phyloP scores from a whole-genome alignment of 1,140 invertebrate genomes.

The Wasmannia auropunctata region DNA sequence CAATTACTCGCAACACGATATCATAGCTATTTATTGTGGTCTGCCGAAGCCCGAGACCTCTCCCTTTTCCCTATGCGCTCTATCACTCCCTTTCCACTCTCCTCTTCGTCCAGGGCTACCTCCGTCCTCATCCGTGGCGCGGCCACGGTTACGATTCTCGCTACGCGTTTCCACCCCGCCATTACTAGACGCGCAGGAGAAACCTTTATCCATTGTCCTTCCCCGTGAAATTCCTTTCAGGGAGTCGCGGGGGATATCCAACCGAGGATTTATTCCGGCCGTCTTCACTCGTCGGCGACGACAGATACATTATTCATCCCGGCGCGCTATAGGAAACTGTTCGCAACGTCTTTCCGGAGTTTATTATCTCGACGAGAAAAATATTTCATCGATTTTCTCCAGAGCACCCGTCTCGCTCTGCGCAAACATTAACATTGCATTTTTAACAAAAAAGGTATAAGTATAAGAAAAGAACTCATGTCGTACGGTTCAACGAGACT shows the following conservation, averaged over 20 bases:
- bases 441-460: neutral
- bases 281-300: constrained; percentile 35
- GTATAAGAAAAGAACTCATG: neutral
- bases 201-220: constrained; percentile 48
- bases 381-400: neutral
- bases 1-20: constrained; percentile 83
- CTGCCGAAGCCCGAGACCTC: constrained; percentile 72
- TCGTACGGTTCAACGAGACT: neutral
- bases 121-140: neutral
- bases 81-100: constrained; percentile 30
- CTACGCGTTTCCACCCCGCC: constrained; percentile 15
- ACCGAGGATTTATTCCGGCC: constrained; percentile 33
- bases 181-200: constrained; percentile 4
- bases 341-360: neutral
- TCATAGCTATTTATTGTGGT: constrained; percentile 82
- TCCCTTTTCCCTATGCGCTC: constrained; percentile 33
- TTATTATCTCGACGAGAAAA: neutral
- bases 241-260: constrained; percentile 15
- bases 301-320: constrained; percentile 39
- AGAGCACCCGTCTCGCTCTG: neutral
- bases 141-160: constrained; percentile 45
- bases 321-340: neutral
- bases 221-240: constrained; percentile 20
- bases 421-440: neutral
- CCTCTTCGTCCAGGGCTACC: neutral